phyloP scores from a whole-genome alignment of 2,797 vertebrate genomes.

The Agapornis canus region DNA sequence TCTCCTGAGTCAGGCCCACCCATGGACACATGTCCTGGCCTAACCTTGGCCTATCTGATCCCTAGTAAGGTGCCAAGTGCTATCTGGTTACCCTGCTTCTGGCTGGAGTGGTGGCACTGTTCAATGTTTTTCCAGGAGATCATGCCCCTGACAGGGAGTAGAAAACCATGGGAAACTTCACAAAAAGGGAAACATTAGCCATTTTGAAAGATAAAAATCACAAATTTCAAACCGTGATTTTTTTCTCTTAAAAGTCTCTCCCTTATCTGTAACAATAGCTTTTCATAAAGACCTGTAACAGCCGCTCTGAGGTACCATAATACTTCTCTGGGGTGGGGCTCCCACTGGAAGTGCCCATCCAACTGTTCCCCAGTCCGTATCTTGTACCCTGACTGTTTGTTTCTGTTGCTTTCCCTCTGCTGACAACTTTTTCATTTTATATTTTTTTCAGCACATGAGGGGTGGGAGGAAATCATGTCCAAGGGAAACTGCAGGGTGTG shows the following conservation, averaged over 20 bases:
- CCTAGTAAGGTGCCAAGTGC: fast-evolving
- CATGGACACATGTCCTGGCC: fast-evolving
- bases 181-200: not conserved
- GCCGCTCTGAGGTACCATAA: not conserved
- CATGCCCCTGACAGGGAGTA: not conserved
- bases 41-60: not conserved
- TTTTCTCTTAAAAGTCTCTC: not conserved
- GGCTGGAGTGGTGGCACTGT: not conserved
- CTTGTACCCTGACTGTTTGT: not conserved
- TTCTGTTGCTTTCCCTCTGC: not conserved
- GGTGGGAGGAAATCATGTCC: not conserved
- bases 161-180: not conserved
- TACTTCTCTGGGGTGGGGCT: not conserved
- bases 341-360: not conserved
- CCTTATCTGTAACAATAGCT: not conserved
- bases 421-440: not conserved
- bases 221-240: not conserved
- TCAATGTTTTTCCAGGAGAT: fast-evolving
- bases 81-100: fast-evolving
- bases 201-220: not conserved
- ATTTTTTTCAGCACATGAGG: fast-evolving
- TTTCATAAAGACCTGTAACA: not conserved
- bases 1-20: not conserved
- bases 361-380: not conserved
- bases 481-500: not conserved